These are phyloP conservation scores for Ptychodera flava DNA, from an alignment of 35 echinoderm and acorn worm species.

Conservation along the genomic window DNA sequence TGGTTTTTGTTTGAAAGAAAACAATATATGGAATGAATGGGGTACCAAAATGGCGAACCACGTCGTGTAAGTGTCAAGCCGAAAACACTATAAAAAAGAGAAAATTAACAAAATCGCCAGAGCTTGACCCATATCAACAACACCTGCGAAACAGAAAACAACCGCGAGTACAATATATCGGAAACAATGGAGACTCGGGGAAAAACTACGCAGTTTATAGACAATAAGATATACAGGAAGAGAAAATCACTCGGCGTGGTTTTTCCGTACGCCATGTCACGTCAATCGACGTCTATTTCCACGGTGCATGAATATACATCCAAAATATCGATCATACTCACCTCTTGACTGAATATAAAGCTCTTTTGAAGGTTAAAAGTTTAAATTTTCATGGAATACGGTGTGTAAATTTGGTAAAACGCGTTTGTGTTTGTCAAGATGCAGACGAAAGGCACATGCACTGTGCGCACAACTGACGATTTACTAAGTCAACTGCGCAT, in stretches of 20 bases:
- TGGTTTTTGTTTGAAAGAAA: not conserved
- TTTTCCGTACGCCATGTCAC: not conserved
- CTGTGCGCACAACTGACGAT: not conserved
- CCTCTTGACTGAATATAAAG: not conserved
- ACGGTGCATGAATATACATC: not conserved
- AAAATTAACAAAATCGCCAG: too few species aligned
- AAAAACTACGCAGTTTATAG: not conserved
- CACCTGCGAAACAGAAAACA: too few species aligned
- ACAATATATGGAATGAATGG: not conserved
- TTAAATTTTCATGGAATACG: slow-evolving; percentile 2
- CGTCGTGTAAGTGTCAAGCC: not conserved
- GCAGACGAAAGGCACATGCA: not conserved
- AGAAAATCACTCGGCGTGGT: not conserved
- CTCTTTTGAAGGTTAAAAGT: not conserved
- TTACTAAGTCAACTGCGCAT: not conserved
- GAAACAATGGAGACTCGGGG: not conserved
- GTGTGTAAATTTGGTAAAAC: not conserved
- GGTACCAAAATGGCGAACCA: not conserved
- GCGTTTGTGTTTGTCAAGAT: not conserved
- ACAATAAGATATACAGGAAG: not conserved
- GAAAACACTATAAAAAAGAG: too few species aligned
- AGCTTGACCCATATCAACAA: too few species aligned
- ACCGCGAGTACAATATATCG: too few species aligned
- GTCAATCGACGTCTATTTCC: not conserved
- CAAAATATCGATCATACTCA: not conserved